Conservation (phyloP, 1,140 invertebrate species). For the Cydia pomonella region DNA sequence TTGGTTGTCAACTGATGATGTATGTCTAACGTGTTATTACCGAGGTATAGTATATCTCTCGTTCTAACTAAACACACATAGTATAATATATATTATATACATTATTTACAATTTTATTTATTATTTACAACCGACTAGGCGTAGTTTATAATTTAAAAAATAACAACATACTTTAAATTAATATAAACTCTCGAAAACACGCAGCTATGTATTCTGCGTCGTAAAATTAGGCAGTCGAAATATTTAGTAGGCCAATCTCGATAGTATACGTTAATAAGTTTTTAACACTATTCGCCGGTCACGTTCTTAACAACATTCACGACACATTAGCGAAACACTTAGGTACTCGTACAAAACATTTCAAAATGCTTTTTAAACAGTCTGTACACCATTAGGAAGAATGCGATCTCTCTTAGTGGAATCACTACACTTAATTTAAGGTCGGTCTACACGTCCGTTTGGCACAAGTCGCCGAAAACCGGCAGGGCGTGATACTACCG, state of each 20-base stretch:
- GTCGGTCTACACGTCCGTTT: constrained; percentile 76
- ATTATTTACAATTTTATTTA: constrained; percentile 56
- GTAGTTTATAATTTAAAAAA: constrained; percentile 57
- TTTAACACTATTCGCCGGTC: constrained; percentile 38
- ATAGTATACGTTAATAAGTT: constrained; percentile 12
- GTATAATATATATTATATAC: constrained; percentile 54
- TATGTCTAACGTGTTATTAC: constrained; percentile 34
- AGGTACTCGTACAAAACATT: constrained; percentile 37
- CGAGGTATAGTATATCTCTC: constrained; percentile 37
- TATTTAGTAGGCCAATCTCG: constrained; percentile 20
- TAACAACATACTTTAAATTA: constrained; percentile 49
- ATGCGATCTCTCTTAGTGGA: constrained; percentile 57
- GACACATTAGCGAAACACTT: constrained; percentile 33
- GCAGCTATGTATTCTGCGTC: background rate
- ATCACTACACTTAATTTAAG: constrained; percentile 60
- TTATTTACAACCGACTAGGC: constrained; percentile 62
- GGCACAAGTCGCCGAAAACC: constrained; percentile 78
- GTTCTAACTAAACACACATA: constrained; percentile 43
- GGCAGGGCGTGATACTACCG: constrained; percentile 79
- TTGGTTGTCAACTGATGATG: background rate
- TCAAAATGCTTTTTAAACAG: constrained; percentile 44
- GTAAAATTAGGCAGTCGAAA: constrained; percentile 20
- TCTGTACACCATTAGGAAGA: constrained; percentile 54
- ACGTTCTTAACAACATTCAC: constrained; percentile 35
- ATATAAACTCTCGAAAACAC: constrained; percentile 24